These are phyloP conservation scores for Cerastoderma edule DNA, from an alignment of 2,888 invertebrate species.

Conservation along the genomic window DNA sequence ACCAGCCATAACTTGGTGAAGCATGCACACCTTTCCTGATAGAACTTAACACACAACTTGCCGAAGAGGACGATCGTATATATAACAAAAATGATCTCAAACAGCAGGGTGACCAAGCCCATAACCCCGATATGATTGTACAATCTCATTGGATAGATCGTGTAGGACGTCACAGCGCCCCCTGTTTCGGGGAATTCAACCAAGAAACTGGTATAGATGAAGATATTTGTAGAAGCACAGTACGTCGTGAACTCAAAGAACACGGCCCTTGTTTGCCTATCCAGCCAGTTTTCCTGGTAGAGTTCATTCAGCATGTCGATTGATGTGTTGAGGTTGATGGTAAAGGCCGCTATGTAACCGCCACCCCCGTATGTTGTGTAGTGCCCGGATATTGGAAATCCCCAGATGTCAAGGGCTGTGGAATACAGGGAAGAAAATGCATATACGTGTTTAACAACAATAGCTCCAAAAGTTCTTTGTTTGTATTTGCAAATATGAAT, in stretches of 20 bases:
- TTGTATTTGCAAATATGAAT: too few relatives aligned
- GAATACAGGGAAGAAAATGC: neutral
- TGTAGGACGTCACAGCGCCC: slow-evolving; percentile 62
- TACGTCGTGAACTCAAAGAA: slow-evolving; percentile 74
- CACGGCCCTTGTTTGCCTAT: slow-evolving; percentile 71
- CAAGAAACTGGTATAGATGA: slow-evolving; percentile 65
- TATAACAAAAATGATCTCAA: slow-evolving; percentile 52
- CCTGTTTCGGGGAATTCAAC: slow-evolving; percentile 74
- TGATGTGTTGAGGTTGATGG: slow-evolving; percentile 58
- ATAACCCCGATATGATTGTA: slow-evolving; percentile 54
- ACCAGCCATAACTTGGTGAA: slow-evolving; percentile 61
- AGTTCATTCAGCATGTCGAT: slow-evolving; percentile 60
- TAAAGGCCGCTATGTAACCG: slow-evolving; percentile 69
- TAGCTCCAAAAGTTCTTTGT: too few relatives aligned
- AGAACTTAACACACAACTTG: slow-evolving; percentile 42
- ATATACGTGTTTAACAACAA: too few relatives aligned
- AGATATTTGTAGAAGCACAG: slow-evolving; percentile 70
- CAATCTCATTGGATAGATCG: slow-evolving; percentile 61
- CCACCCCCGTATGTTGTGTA: slow-evolving; percentile 65
- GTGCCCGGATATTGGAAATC: slow-evolving; percentile 59
- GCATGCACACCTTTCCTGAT: slow-evolving; percentile 41
- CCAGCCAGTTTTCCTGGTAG: slow-evolving; percentile 65
- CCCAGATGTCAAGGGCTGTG: slow-evolving; percentile 54
- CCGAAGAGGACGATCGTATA: slow-evolving; percentile 45
- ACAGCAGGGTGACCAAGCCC: slow-evolving; percentile 53